phyloP scores from a whole-genome alignment of 2,888 invertebrate species.

The Omphaloscelis lunosa region DNA sequence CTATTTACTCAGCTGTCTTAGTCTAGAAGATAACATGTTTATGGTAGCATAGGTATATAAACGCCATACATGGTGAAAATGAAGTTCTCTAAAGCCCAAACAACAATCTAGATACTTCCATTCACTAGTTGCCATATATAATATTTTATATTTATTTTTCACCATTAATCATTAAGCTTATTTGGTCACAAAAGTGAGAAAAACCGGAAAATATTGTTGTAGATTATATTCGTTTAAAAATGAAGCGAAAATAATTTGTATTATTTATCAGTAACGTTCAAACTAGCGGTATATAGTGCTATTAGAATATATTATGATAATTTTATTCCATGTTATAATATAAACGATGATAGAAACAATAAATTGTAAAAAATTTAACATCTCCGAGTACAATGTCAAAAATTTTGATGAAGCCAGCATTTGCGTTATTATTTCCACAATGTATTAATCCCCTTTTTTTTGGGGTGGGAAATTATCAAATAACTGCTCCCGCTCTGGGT shows the following conservation, averaged over 20 bases:
- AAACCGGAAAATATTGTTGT: slow-evolving; percentile 30
- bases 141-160: slow-evolving; percentile 17
- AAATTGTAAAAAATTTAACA: not conserved
- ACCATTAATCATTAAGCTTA: slow-evolving; percentile 48
- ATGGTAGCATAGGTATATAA: not conserved
- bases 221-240: slow-evolving; percentile 22
- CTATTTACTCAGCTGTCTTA: slow-evolving; percentile 22
- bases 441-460: too few relatives aligned
- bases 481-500: too few relatives aligned
- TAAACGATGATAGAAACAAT: slow-evolving; percentile 13
- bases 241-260: slow-evolving; percentile 18
- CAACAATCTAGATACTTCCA: slow-evolving; percentile 37
- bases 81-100: slow-evolving; percentile 12
- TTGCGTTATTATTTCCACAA: not conserved
- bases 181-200: slow-evolving; percentile 45
- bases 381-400: slow-evolving; percentile 19
- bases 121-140: slow-evolving; percentile 30
- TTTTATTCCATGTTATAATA: slow-evolving; percentile 6
- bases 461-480: too few relatives aligned
- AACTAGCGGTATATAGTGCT: slow-evolving; percentile 22
- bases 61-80: not conserved
- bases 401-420: slow-evolving; percentile 6
- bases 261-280: slow-evolving; percentile 14
- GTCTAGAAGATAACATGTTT: slow-evolving; percentile 1
- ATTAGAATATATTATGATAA: slow-evolving; percentile 21